Evolutionary conservation across 2,797 vertebrate species (phyloP).

Genomic region (Anas bernieri): DNA sequence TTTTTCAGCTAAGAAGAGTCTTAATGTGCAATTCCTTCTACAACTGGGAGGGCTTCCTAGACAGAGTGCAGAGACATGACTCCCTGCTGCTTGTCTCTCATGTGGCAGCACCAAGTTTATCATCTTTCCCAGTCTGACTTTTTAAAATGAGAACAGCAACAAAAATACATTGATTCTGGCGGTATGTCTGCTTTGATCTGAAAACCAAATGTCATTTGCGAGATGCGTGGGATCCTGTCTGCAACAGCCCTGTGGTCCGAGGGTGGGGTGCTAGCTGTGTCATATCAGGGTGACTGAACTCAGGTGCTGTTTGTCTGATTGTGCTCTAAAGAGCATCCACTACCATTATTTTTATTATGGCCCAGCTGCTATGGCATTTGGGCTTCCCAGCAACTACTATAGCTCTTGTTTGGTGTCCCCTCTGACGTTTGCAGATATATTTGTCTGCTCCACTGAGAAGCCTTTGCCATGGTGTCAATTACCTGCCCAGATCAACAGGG

Average conservation of each 20-base stretch:
- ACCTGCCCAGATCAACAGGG: background rate
- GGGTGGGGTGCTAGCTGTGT: background rate
- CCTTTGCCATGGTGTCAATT: background rate
- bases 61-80: too few species aligned
- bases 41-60: background rate
- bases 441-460: background rate
- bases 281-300: background rate
- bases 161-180: background rate
- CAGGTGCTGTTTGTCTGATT: background rate
- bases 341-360: background rate
- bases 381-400: background rate
- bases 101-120: fast-evolving
- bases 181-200: background rate
- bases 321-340: background rate
- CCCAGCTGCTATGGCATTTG: background rate
- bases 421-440: background rate
- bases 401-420: background rate
- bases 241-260: fast-evolving
- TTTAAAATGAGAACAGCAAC: background rate
- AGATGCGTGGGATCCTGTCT: background rate
- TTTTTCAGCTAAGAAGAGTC: background rate
- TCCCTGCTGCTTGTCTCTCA: background rate
- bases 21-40: background rate
- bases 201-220: fast-evolving
- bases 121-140: background rate